Percentiles rank a stretch among this genome's conserved stretches.
These are phyloP conservation scores for Gambusia yucatana DNA, from an alignment of 2,797 vertebrate species.

Conservation along the genomic window DNA sequence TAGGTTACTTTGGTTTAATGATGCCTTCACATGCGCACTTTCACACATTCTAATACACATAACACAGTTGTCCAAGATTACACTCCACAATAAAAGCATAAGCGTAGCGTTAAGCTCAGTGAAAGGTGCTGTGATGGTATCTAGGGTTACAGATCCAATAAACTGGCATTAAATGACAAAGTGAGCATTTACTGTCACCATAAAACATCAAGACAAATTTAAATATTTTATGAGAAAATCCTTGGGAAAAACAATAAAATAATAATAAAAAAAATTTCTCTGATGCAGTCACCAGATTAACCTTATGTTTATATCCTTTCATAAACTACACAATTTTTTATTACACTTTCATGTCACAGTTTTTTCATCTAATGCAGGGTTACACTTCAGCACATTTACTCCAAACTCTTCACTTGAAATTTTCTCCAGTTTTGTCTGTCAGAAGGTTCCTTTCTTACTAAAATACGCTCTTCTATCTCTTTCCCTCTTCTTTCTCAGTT, in stretches of 20 bases:
- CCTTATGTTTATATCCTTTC: slow-evolving; percentile 1
- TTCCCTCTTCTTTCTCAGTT: slow-evolving; percentile 46
- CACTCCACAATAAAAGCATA: slow-evolving; percentile 25
- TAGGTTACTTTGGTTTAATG: slow-evolving; percentile 53
- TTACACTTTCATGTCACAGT: slow-evolving; percentile 35
- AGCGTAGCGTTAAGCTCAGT: slow-evolving; percentile 12
- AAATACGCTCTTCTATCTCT: slow-evolving; percentile 59
- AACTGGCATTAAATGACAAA: slow-evolving; percentile 1
- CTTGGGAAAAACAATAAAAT: not conserved
- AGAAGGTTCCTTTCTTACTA: slow-evolving; percentile 39
- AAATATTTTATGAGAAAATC: not conserved
- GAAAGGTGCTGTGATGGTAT: slow-evolving; percentile 9
- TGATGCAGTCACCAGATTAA: slow-evolving; percentile 4
- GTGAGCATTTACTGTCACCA: not conserved
- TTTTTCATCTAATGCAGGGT: slow-evolving; percentile 36
- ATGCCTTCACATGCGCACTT: slow-evolving; percentile 19
- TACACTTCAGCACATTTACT: slow-evolving; percentile 25
- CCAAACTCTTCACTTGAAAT: slow-evolving; percentile 29
- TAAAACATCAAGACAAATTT: not conserved
- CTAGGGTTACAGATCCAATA: slow-evolving; percentile 13
- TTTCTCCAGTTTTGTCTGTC: slow-evolving; percentile 40
- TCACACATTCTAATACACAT: slow-evolving; percentile 23
- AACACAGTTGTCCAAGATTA: slow-evolving; percentile 21
- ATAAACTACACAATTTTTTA: slow-evolving; percentile 21
- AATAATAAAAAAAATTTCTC: not conserved